These are phyloP conservation scores for Sialis lutaria DNA, from an alignment of 2,888 invertebrate genomes.

Conservation along the genomic window DNA sequence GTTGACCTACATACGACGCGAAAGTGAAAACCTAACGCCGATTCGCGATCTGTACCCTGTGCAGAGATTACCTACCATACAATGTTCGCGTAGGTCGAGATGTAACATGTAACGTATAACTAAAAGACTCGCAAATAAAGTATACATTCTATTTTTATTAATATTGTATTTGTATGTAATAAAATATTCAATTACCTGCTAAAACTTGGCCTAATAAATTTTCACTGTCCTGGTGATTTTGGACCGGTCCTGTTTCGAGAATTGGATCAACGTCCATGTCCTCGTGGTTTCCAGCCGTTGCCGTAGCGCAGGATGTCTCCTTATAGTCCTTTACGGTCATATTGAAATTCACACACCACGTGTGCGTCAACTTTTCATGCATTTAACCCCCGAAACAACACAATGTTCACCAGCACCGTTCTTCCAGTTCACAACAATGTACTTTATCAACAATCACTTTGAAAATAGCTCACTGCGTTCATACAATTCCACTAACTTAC, in stretches of 20 bases:
- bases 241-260: conserved; percentile 9
- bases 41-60: background rate
- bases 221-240: conserved; percentile 26
- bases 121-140: too few species aligned
- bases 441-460: background rate
- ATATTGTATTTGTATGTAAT: background rate
- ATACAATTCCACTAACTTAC: too few species aligned
- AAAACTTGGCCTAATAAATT: conserved; percentile 36
- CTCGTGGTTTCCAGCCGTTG: conserved; percentile 17
- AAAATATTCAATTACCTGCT: conserved; percentile 29
- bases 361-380: conserved; percentile 4
- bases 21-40: conserved; percentile 2
- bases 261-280: conserved; percentile 19
- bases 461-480: background rate
- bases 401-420: background rate
- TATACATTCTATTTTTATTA: too few species aligned
- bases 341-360: background rate
- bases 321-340: conserved; percentile 39
- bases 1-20: conserved; percentile 21
- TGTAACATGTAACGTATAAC: background rate
- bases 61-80: background rate
- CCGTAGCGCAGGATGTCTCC: conserved; percentile 29
- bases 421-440: background rate
- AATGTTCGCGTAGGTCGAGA: background rate
- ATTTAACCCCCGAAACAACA: background rate